A percentile compares a stretch with the other conserved stretches of the same genome.
Evolutionary conservation across 2,888 invertebrate genomes (phyloP).

Genomic region (Drosophila leonis): DNA sequence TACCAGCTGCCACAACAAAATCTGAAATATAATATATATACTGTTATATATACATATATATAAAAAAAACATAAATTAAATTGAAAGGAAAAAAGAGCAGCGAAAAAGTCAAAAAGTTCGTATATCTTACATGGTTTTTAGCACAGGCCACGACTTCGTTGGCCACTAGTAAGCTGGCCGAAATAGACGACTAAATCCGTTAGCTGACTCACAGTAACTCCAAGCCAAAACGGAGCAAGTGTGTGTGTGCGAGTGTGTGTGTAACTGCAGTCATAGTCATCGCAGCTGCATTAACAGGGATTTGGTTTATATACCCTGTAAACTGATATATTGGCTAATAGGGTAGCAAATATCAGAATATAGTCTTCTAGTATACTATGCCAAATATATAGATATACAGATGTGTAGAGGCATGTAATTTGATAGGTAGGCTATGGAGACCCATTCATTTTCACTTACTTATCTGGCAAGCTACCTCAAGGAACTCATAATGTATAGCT

Average conservation of each 20-base stretch:
- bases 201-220: slow-evolving; percentile 38
- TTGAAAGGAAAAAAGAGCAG: background rate
- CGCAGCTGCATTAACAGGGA: slow-evolving; percentile 72
- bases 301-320: slow-evolving; percentile 49
- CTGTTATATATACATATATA: background rate
- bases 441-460: background rate
- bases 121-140: slow-evolving; percentile 50
- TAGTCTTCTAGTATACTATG: background rate
- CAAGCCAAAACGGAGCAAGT: background rate
- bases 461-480: background rate
- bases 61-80: slow-evolving; percentile 2
- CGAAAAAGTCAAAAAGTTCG: slow-evolving; percentile 18
- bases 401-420: background rate
- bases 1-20: slow-evolving; percentile 64
- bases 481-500: background rate
- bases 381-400: background rate
- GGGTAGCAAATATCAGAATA: background rate
- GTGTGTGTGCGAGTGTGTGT: slow-evolving; percentile 18
- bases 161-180: slow-evolving; percentile 60
- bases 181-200: slow-evolving; percentile 73
- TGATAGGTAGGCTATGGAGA: background rate
- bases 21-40: slow-evolving; percentile 12
- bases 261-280: slow-evolving; percentile 41
- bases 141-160: slow-evolving; percentile 35
- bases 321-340: background rate